phyloP scores from a whole-genome alignment of 2,797 vertebrate genomes.

The Threskiornis aethiopicus region DNA sequence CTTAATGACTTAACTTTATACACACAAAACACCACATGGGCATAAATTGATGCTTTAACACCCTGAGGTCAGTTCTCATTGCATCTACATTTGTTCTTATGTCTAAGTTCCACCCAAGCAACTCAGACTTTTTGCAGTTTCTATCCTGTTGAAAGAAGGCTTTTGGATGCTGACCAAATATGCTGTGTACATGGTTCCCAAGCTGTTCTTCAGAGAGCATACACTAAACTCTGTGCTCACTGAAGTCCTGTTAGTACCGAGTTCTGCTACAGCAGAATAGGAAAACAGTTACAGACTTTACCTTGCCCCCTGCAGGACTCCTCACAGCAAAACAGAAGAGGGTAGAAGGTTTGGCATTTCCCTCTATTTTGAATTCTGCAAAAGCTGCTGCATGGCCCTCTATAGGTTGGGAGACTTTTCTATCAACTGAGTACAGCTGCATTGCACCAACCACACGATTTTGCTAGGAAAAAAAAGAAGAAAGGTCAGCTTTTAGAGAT shows the following conservation, averaged over 20 bases:
- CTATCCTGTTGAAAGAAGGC: background rate
- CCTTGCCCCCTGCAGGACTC: constrained; percentile 90
- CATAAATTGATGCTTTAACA: background rate
- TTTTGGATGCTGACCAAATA: background rate
- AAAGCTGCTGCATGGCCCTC: constrained; percentile 94
- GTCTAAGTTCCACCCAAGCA: background rate
- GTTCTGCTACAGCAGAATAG: background rate
- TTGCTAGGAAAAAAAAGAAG: constrained; percentile 78
- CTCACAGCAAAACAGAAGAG: constrained; percentile 94
- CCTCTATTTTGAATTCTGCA: constrained; percentile 91
- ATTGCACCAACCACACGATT: constrained; percentile 93
- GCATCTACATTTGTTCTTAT: background rate
- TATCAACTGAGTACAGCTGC: constrained; percentile 93
- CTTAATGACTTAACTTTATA: background rate
- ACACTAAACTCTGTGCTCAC: background rate
- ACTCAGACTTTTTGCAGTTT: background rate
- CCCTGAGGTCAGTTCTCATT: background rate
- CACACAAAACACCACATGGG: background rate
- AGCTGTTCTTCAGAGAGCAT: background rate
- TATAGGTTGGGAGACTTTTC: constrained; percentile 93
- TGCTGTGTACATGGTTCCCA: background rate
- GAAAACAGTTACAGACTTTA: constrained; percentile 48
- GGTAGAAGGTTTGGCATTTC: constrained; percentile 86
- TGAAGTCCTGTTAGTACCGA: background rate
- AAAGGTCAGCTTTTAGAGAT: background rate